Base-by-base conservation (phyloP, 2,113 vertebrate species). In the Chloropsis hardwickii region DNA sequence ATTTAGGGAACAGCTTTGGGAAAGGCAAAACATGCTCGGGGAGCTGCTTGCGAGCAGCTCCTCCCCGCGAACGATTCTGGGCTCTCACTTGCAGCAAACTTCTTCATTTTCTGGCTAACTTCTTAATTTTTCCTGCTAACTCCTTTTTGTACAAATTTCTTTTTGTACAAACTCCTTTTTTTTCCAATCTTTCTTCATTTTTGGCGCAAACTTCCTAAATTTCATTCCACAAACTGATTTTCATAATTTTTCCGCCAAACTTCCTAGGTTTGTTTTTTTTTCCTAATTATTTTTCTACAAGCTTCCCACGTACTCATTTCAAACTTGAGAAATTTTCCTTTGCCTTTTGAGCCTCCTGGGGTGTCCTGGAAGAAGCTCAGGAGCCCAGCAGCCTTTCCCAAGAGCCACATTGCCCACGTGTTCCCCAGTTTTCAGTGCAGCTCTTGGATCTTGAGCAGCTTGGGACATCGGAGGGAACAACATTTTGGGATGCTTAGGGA, bases 1-100 rank as follows among this genome's bases (percentile, higher is more conserved):
- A 96, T 97, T 98, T 95, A 73, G 95, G 93, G 97, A 97, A 98
- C 96, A 91, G 96, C 96, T 97, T 96, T 96, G 27, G 94, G 74
- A 94, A 96, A 94, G 93, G 94, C 57, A 70, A 54, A 95, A 92
- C 95, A 78, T 92, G 74, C 95, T 88, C 95, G 1, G 64, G 9
- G 96, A 94, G 94, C 85, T 93, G 95, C 88, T 94, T 85, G 85
- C 15, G 64, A 87, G 54, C 88, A 57, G 78, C 91, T 86, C 89
- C 86, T 50, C 89, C 33, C 35, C 5, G 61, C 23, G 23, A 37
- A 28, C 40, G 74, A 58, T 31, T 53, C 67, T 54, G 72, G 29
- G 80, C 53, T 71, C 83, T n/a, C 48, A 0, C 45, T 86, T 24
- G 6, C 56, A 1, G 35, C 48, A 69, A 89, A 78, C 64, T 87